phyloP scores from a whole-genome alignment of 2,113 vertebrate species.

The Campylomormyrus numenius region DNA sequence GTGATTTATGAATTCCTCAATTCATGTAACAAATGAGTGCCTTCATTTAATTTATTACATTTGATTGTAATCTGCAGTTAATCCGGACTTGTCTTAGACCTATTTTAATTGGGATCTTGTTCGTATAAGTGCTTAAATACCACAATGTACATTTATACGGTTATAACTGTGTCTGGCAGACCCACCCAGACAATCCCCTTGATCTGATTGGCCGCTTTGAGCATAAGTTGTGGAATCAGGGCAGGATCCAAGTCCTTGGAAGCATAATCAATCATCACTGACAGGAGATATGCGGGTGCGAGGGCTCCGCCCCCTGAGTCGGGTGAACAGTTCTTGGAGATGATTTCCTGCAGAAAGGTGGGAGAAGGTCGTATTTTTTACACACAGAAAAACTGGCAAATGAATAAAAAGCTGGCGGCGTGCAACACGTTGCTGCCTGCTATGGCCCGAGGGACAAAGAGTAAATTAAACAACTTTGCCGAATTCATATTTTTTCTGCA shows the following conservation, averaged over 20 bases:
- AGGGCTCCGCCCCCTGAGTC: conserved; percentile 63
- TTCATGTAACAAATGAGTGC: background rate
- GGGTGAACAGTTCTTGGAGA: conserved; percentile 65
- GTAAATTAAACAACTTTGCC: background rate
- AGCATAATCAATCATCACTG: conserved; percentile 79
- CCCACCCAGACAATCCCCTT: conserved; percentile 86
- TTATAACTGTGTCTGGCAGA: background rate
- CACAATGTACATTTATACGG: background rate
- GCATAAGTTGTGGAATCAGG: conserved; percentile 72
- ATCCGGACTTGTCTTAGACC: background rate
- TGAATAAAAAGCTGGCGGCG: background rate
- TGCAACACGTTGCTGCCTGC: background rate
- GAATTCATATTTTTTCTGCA: background rate
- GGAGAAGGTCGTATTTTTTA: conserved; percentile 3
- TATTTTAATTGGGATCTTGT: conserved; percentile 1
- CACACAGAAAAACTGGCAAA: background rate
- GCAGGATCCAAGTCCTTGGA: conserved; percentile 76
- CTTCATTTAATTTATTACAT: background rate
- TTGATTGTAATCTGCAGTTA: background rate
- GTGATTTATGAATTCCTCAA: background rate
- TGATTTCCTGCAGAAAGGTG: conserved; percentile 60
- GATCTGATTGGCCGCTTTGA: conserved; percentile 76
- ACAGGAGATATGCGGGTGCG: conserved; percentile 78
- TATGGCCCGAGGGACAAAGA: background rate
- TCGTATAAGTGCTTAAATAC: background rate